A percentile compares a stretch with the other conserved stretches of the same genome.
Evolutionary conservation across 2,113 vertebrate genomes (phyloP).

Genomic region (Aphyosemion australe): DNA sequence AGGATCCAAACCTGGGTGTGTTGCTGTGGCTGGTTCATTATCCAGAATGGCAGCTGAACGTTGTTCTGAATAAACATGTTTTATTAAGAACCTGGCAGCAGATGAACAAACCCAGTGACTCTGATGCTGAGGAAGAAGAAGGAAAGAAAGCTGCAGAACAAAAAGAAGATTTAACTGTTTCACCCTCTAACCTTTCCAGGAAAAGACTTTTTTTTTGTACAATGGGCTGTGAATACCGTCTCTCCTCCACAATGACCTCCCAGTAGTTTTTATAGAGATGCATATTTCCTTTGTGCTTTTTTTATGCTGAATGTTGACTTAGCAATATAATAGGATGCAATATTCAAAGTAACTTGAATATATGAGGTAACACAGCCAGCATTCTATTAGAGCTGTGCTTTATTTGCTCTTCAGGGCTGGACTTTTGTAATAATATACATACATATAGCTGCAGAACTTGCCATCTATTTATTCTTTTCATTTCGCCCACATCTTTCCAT

Average conservation of each 20-base stretch:
- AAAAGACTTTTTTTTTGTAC: conserved; percentile 45
- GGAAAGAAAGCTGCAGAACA: conserved; percentile 23
- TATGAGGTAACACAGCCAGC: conserved; percentile 54
- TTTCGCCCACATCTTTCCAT: conserved; percentile 40
- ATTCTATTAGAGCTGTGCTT: conserved; percentile 55
- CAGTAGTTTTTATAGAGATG: conserved; percentile 30
- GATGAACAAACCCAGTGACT: conserved; percentile 41
- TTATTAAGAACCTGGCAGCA: conserved; percentile 45
- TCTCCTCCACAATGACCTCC: conserved; percentile 9
- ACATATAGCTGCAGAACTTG: conserved; percentile 47
- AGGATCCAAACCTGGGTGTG: conserved; percentile 7
- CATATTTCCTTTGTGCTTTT: conserved; percentile 50
- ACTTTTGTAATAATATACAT: conserved; percentile 63
- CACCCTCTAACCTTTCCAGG: conserved; percentile 33
- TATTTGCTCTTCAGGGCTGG: conserved; percentile 59
- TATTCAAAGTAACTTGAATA: conserved; percentile 59
- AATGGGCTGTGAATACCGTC: conserved; percentile 35
- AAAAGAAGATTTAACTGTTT: conserved; percentile 41
- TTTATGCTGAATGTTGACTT: conserved; percentile 40
- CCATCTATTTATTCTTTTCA: conserved; percentile 53
- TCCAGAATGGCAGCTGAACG: conserved; percentile 45
- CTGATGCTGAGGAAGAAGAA: conserved; percentile 37
- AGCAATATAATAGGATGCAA: conserved; percentile 47
- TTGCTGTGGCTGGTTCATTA: conserved; percentile 41
- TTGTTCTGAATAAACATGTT: conserved; percentile 44